Evolutionary conservation across 2,888 invertebrate species (phyloP).

Genomic region (Tethea ocularis): DNA sequence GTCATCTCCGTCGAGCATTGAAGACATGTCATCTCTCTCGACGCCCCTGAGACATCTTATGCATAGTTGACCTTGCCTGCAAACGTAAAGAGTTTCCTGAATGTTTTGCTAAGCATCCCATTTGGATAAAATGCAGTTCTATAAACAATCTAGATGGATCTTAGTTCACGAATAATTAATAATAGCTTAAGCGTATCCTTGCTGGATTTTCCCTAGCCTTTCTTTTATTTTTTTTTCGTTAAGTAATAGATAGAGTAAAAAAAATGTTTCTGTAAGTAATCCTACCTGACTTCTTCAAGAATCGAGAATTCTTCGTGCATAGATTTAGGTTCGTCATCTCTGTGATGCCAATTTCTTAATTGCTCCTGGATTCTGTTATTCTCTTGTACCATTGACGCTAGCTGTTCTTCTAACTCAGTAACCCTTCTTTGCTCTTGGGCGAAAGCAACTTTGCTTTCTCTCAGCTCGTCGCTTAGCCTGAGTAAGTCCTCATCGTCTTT

Average conservation of each 20-base stretch:
- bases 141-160: too few species aligned
- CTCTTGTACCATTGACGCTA: conserved; percentile 88
- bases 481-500: conserved; percentile 81
- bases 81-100: conserved; percentile 9
- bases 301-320: conserved; percentile 93
- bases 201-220: too few species aligned
- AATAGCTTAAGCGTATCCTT: too few species aligned
- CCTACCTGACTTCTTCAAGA: conserved; percentile 92
- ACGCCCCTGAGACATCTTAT: conserved; percentile 90
- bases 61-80: conserved; percentile 92
- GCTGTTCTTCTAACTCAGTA: conserved; percentile 90
- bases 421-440: conserved; percentile 89
- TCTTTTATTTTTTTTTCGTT: too few species aligned
- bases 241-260: too few species aligned
- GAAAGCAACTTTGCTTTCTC: conserved; percentile 87
- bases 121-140: too few species aligned
- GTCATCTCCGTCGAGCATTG: conserved; percentile 88
- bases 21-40: conserved; percentile 85
- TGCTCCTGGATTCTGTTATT: conserved; percentile 89
- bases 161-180: too few species aligned
- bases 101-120: too few species aligned
- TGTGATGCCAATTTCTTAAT: conserved; percentile 84
- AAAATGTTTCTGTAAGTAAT: not conserved
- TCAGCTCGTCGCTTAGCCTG: conserved; percentile 87
- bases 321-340: conserved; percentile 90